Base-by-base conservation (phyloP, 1,140 invertebrate species). In the Nixonia krombeini region DNA sequence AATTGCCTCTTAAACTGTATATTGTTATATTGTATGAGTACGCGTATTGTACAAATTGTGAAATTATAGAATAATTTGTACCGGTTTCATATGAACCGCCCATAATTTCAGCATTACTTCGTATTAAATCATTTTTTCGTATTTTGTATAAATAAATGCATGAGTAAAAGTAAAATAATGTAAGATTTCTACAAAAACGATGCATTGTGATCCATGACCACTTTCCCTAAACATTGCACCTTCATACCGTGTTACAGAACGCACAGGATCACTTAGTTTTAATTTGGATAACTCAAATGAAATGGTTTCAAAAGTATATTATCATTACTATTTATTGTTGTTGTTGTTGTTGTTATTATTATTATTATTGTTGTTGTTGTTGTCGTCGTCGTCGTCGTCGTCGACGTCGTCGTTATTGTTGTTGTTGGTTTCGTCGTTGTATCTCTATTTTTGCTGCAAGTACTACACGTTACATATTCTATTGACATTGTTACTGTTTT, bases 371-470 rank as follows among this genome's bases (percentile, higher is more conserved):
- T n/a, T n/a, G n/a, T n/a, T n/a, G n/a, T n/a, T n/a, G n/a, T n/a
- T n/a, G n/a, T n/a, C n/a, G n/a, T n/a, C n/a, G n/a, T 74, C 67
- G 47, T 67, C 66, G 49, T n/a, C 57, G 68, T 72, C 62, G 71
- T 55, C 69, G 68, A 51, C 47, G 65, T 61, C 70, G 40, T 76
- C 75, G 55, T 74, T 76, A 57, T 78, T 70, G 56, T 76, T 63
- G 58, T 70, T 66, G 64, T 64, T 72, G 58, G 70, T 70, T 69
- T 76, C 70, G 68, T 69, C 72, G 61, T 77, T 79, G 74, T 75
- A 74, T 65, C 66, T 68, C 70, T 78, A 70, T 75, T 74, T 73
- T 72, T 71, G 59, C 67, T 67, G 70, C 65, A 67, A 66, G 64
- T 67, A 70, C 28, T 67, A 63, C 62, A 66, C 66, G 45, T 72